Base-by-base conservation (phyloP, 2,888 invertebrate genomes). In the Leptinotarsa peninsularis region DNA sequence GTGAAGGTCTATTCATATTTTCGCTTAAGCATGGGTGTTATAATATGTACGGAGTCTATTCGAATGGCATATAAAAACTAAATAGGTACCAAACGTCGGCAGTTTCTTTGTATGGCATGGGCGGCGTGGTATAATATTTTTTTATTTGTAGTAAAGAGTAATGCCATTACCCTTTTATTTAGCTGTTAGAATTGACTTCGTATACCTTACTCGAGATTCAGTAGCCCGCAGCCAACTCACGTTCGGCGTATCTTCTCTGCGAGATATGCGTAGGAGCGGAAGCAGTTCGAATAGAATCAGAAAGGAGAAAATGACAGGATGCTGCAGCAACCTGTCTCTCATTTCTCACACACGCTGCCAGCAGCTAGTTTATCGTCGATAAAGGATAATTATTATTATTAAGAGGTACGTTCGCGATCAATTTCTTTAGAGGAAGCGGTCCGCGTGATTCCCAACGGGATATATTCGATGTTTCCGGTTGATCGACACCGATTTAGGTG, bases 361-460 rank as follows among this genome's bases (percentile, higher is more conserved):
- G 72, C 74, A 72, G 72, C 74, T 76, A 73, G 71, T 79, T 77
- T 76, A 76, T 73, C 69, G 73, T 52, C 74, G 77, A 79, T 77
- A 74, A 75, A 74, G 74, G 76, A 74, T 77, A 71, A 77, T 79
- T 72, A 79, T 76, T 72, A 73, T 78, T 72, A 78, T 76, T 75
- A 76, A 71, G 50, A 71, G 52, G 75, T 58, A 71, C 50, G 63
- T 73, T 67, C 69, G 73, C 71, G 73, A 77, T 75, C 75, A 71
- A 73, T 69, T 71, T 68, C 73, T 68, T 21, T 66, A 60, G 71
- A 77, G 75, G 77, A 75, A 73, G 69, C 63, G 70, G 67, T 68
- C 68, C 58, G 67, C 74, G 68, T 67, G 70, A 72, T 67, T 63
- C 56, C 71, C 67, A 66, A 66, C 70, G 67, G 77, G 60, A 75